Evolutionary conservation across 2,888 invertebrate species (phyloP).

Genomic region (Agapostemon virescens): DNA sequence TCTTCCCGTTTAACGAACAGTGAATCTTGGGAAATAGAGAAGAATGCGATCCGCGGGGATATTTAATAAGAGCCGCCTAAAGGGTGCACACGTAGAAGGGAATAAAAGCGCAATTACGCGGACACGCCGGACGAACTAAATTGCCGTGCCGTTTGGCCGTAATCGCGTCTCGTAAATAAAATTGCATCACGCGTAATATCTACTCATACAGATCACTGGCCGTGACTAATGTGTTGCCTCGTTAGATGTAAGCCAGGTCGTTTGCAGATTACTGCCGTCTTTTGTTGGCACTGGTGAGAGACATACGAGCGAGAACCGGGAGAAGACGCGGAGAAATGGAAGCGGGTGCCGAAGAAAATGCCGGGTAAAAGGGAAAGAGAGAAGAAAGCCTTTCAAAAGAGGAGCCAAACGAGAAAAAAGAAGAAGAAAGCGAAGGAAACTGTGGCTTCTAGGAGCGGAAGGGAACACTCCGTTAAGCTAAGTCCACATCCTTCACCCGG

Average conservation of each 20-base stretch:
- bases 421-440: slow-evolving; percentile 22
- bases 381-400: slow-evolving; percentile 9
- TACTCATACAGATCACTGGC: slow-evolving; percentile 54
- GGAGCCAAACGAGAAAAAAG: neutral
- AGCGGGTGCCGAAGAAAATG: neutral
- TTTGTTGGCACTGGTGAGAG: slow-evolving; percentile 40
- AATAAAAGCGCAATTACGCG: slow-evolving; percentile 50
- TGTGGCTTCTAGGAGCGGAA: slow-evolving; percentile 44
- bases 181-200: slow-evolving; percentile 63
- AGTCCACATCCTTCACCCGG: slow-evolving; percentile 53
- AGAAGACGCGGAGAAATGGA: slow-evolving; percentile 4
- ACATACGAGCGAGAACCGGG: slow-evolving; percentile 9
- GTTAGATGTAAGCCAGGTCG: slow-evolving; percentile 61
- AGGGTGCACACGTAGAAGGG: neutral
- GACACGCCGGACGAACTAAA: slow-evolving; percentile 17
- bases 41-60: neutral
- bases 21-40: neutral
- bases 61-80: neutral
- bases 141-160: slow-evolving; percentile 13
- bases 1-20: neutral
- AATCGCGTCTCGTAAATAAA: slow-evolving; percentile 52
- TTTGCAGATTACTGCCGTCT: slow-evolving; percentile 64
- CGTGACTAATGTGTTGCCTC: slow-evolving; percentile 62
- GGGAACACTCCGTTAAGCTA: slow-evolving; percentile 59
- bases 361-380: neutral